Conservation (phyloP, 2,888 invertebrate genomes). For the Fragum whitleyi region DNA sequence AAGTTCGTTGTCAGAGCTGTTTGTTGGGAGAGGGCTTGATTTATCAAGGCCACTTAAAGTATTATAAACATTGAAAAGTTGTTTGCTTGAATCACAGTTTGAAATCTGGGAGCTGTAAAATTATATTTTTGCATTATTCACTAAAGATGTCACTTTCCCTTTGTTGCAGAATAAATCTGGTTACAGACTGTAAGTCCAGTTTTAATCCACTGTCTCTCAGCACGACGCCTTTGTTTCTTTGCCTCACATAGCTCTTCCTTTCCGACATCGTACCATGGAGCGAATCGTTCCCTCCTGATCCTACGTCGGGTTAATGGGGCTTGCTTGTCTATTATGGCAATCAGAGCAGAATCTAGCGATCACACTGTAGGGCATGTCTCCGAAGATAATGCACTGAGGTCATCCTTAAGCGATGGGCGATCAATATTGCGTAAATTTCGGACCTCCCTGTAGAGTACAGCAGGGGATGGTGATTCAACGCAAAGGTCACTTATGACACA, state of each 20-base stretch:
- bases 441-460: background rate
- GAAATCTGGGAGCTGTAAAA: background rate
- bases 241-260: background rate
- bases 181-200: background rate
- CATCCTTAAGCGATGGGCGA: background rate
- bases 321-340: background rate
- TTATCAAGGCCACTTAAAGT: background rate
- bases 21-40: background rate
- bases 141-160: background rate
- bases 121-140: background rate
- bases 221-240: background rate
- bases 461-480: background rate
- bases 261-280: background rate
- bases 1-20: no score
- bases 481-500: background rate
- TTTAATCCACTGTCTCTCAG: background rate
- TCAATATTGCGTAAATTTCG: background rate
- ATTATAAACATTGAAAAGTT: background rate
- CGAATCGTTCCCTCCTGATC: background rate
- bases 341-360: background rate
- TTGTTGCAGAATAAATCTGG: background rate
- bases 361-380: background rate
- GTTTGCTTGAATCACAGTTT: background rate
- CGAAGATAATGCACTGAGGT: background rate
- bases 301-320: background rate